A percentile compares a stretch with the other conserved stretches of the same genome.
These are phyloP conservation scores for Digitonthophagus gazella DNA, from an alignment of 2,888 invertebrate genomes.

Conservation along the genomic window DNA sequence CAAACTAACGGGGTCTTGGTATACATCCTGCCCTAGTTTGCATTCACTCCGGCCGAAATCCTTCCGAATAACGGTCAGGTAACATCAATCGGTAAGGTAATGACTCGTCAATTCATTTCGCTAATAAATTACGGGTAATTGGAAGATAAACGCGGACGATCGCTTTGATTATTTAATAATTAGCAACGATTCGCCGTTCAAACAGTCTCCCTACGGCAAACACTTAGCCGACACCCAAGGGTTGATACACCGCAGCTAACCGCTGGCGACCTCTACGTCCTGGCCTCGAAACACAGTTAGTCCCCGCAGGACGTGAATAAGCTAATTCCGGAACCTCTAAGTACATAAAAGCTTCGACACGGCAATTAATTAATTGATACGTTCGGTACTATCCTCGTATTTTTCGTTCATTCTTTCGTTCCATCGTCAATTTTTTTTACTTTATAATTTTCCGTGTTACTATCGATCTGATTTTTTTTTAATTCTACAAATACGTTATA, in stretches of 20 bases:
- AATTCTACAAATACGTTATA: neutral
- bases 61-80: neutral
- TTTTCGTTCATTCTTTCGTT: neutral
- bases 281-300: neutral
- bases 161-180: conserved; percentile 14
- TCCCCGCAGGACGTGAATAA: neutral
- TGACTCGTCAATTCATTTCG: neutral
- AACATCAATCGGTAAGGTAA: neutral
- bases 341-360: neutral
- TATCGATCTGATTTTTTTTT: neutral
- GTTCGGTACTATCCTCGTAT: neutral
- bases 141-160: neutral
- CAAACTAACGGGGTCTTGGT: neutral
- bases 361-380: neutral
- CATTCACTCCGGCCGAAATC: neutral
- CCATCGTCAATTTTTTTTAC: neutral
- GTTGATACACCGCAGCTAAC: neutral
- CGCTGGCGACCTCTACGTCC: neutral
- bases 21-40: neutral
- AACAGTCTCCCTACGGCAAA: conserved; percentile 11
- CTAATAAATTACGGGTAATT: neutral
- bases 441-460: neutral
- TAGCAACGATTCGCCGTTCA: conserved; percentile 2
- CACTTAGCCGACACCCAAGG: neutral
- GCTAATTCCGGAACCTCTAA: neutral